Conservation (phyloP, 1,140 invertebrate genomes). For the Harpegnathos saltator region DNA sequence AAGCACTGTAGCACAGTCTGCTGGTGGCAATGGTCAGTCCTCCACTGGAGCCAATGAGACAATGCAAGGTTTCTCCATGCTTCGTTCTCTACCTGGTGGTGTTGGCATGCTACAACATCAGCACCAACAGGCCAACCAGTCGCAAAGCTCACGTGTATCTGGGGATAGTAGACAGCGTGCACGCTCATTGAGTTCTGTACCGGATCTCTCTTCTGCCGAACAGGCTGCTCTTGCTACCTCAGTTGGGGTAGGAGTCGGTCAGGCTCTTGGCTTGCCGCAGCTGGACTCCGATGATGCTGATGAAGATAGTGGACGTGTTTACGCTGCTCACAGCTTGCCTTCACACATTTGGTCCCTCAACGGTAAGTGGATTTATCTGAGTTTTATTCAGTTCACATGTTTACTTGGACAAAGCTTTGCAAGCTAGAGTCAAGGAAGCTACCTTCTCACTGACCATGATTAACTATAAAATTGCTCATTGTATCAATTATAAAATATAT, state of each 20-base stretch:
- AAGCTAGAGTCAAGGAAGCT: not conserved
- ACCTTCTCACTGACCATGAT: not conserved
- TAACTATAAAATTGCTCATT: not conserved
- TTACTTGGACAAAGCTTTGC: not conserved
- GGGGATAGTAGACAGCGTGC: conserved; percentile 91
- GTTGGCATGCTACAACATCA: conserved; percentile 82
- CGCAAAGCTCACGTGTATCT: conserved; percentile 87
- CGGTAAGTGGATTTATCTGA: conserved; percentile 88
- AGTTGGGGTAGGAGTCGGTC: conserved; percentile 83
- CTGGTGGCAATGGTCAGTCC: conserved; percentile 90
- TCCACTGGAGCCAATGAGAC: conserved; percentile 91
- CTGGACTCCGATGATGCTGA: conserved; percentile 83
- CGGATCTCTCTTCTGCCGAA: conserved; percentile 87
- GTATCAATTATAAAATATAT: not conserved
- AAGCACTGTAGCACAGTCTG: conserved; percentile 92
- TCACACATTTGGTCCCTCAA: conserved; percentile 96
- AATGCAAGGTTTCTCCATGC: conserved; percentile 90
- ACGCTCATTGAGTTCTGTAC: conserved; percentile 93
- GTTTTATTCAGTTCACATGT: not conserved
- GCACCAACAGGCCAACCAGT: conserved; percentile 79
- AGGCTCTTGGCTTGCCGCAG: conserved; percentile 82
- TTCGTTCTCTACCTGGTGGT: conserved; percentile 90
- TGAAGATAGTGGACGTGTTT: conserved; percentile 89
- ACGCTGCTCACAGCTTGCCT: conserved; percentile 94
- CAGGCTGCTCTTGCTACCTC: conserved; percentile 80